Base-by-base conservation (phyloP, 2,888 invertebrate species). In the Oasisia sp. region DNA sequence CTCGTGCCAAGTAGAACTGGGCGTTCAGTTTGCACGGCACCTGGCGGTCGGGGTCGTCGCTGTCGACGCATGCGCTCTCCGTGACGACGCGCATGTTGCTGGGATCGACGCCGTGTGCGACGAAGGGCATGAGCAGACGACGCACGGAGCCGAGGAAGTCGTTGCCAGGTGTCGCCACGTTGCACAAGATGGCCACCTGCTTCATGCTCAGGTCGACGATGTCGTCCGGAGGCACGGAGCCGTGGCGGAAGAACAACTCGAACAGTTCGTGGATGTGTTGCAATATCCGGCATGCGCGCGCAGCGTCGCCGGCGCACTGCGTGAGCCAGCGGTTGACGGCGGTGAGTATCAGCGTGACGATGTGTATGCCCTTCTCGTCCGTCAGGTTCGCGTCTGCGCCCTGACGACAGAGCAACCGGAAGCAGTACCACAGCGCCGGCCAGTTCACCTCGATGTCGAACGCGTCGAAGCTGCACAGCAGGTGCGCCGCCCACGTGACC, bases 1-100 rank as follows among this genome's bases (percentile, higher is more conserved):
- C 91, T 3, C 93, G 92, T 11, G 93, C 92, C 89, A 92, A 50
- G 91, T 93, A 93, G 91, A 93, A 93, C 91, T 91, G 93, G 19
- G 92, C 93, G 32, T 92, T 44, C 32, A 93, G 91, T 14, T 56
- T 74, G 74, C 93, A 92, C 27, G 93, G 93, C 19, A 92, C 91
- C 74, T 74, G 74, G 74, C 27, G 74, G 19, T 32, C 92, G 19
- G 45, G 27, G 32, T 89, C 90, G 56, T 90, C 89, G 74, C 5
- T 74, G 74, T 74, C 74, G 27, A n/a, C 74, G 74, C 74, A 74
- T 12, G 90, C 45, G 27, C 27, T 32, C 32, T 93, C 92, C n/a
- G 50, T 32, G 19, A 93, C 90, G 89, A 93, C 58, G 27, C 45
- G 89, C 91, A 93, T 32, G 32, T 27, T 27, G 44, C 92, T 74